Evolutionary conservation across 2,888 invertebrate genomes (phyloP).

Genomic region (Mesorhabditis spiculigera): DNA sequence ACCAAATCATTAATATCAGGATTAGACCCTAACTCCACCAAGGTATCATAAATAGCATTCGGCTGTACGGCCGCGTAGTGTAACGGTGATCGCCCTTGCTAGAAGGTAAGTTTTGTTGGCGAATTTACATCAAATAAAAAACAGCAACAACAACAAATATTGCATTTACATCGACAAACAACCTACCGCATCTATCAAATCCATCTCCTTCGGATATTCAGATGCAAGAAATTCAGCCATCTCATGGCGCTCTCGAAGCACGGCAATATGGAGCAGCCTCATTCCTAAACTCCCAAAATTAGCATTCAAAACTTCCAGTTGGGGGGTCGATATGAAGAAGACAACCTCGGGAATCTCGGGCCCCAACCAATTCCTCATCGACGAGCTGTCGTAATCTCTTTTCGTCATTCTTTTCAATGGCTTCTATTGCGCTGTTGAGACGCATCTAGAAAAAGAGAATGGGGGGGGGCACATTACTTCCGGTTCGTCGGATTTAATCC

Average conservation of each 20-base stretch:
- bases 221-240: conserved; percentile 48
- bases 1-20: conserved; percentile 47
- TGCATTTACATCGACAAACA: too few species aligned
- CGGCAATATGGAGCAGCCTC: conserved; percentile 48
- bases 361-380: conserved; percentile 45
- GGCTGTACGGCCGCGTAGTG: conserved; percentile 55
- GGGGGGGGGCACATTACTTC: too few species aligned
- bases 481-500: too few species aligned
- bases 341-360: conserved; percentile 47
- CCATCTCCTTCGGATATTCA: conserved; percentile 35
- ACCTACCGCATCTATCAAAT: conserved; percentile 44
- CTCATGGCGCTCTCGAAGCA: conserved; percentile 52
- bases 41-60: conserved; percentile 57
- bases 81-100: conserved; percentile 49
- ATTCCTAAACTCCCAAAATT: conserved; percentile 24
- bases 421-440: conserved; percentile 37
- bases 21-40: conserved; percentile 50
- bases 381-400: conserved; percentile 35
- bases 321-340: background rate
- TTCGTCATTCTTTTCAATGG: conserved; percentile 48
- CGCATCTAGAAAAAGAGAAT: conserved; percentile 30
- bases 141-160: too few species aligned
- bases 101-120: conserved; percentile 13
- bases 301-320: too few species aligned
- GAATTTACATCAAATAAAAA: background rate